Conservation (phyloP, 2,113 vertebrate species). For the Seriola rivoliana region DNA sequence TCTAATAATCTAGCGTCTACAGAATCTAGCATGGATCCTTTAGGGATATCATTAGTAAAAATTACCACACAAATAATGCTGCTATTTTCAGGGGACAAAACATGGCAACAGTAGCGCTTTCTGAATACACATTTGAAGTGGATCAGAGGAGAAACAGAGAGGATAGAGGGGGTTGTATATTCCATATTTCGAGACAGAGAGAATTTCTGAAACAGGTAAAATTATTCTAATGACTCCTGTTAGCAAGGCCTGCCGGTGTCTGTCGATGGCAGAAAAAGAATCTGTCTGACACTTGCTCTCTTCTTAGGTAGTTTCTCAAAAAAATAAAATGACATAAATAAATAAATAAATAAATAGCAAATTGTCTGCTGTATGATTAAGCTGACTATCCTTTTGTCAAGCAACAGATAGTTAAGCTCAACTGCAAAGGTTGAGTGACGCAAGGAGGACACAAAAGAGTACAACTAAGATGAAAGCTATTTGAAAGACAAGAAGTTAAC, state of each 20-base stretch:
- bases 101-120: constrained; percentile 48
- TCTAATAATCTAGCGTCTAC: constrained; percentile 35
- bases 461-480: constrained; percentile 31
- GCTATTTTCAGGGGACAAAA: constrained; percentile 65
- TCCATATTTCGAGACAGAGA: constrained; percentile 28
- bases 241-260: constrained; percentile 43
- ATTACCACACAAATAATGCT: constrained; percentile 67
- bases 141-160: constrained; percentile 44
- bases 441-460: background rate
- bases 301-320: constrained; percentile 13
- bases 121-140: constrained; percentile 54
- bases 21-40: constrained; percentile 54
- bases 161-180: constrained; percentile 24
- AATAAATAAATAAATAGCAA: too few species aligned
- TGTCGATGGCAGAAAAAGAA: constrained; percentile 40
- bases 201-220: constrained; percentile 63
- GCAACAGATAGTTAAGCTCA: constrained; percentile 2
- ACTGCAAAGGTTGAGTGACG: constrained; percentile 12
- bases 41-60: constrained; percentile 77
- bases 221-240: constrained; percentile 74
- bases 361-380: constrained; percentile 2
- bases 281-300: background rate
- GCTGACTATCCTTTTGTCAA: background rate
- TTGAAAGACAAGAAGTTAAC: constrained; percentile 37
- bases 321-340: background rate